Evolutionary conservation across 2,797 vertebrate species (phyloP).

Genomic region (Ctenosaura bakeri): DNA sequence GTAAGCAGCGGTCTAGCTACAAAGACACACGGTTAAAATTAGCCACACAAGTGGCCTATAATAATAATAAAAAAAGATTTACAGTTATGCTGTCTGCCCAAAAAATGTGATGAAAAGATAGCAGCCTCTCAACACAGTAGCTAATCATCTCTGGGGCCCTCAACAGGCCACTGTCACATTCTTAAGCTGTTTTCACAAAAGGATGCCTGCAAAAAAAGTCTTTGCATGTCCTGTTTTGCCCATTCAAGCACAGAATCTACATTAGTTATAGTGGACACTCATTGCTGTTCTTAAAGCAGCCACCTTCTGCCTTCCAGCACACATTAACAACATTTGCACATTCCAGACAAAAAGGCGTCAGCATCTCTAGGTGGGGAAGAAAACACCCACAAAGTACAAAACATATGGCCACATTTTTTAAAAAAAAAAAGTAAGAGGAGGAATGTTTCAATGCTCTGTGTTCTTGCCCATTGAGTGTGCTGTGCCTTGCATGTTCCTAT

Average conservation of each 20-base stretch:
- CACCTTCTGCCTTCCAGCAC: constrained; percentile 17
- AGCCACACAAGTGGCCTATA: constrained; percentile 10
- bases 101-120: constrained; percentile 52
- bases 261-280: background rate
- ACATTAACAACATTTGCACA: constrained; percentile 4
- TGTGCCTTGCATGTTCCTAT: background rate
- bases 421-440: constrained; percentile 37
- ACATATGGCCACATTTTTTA: constrained; percentile 60
- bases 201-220: background rate
- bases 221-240: constrained; percentile 3
- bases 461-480: background rate
- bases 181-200: constrained; percentile 57
- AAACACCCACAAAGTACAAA: constrained; percentile 34
- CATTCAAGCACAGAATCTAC: background rate
- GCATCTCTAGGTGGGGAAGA: background rate
- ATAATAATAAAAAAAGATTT: constrained; percentile 27
- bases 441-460: constrained; percentile 50
- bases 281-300: background rate
- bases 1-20: constrained; percentile 26
- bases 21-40: constrained; percentile 44
- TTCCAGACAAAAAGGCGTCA: constrained; percentile 33
- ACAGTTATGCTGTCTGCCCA: constrained; percentile 7
- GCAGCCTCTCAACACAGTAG: constrained; percentile 41
- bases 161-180: constrained; percentile 59
- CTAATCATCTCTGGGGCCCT: constrained; percentile 52